Conservation (phyloP, 2,888 invertebrate species). For the Cabera pusaria region DNA sequence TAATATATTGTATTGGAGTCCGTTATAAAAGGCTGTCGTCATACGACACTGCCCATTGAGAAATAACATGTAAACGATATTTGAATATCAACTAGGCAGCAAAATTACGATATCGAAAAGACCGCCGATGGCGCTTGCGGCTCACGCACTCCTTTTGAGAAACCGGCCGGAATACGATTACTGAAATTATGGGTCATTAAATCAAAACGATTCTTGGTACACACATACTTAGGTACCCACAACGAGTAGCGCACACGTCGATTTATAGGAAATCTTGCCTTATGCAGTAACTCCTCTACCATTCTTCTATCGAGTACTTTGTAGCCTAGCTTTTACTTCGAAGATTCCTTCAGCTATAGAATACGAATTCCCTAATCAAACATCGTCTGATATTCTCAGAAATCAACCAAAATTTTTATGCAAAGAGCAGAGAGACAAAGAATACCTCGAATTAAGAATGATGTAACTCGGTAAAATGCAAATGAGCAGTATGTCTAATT, state of each 20-base stretch:
- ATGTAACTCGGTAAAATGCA: slow-evolving; percentile 28
- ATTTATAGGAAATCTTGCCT: slow-evolving; percentile 11
- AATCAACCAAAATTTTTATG: slow-evolving; percentile 20
- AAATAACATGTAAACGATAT: slow-evolving; percentile 65
- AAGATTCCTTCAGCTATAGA: slow-evolving; percentile 35
- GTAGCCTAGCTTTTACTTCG: slow-evolving; percentile 30
- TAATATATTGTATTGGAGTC: slow-evolving; percentile 54
- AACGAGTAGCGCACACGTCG: slow-evolving; percentile 15
- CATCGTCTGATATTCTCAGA: slow-evolving; percentile 31
- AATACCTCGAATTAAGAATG: slow-evolving; percentile 22
- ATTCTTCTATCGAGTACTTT: slow-evolving; percentile 24
- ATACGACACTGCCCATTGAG: slow-evolving; percentile 66
- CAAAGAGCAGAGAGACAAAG: slow-evolving; percentile 25
- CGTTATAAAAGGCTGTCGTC: slow-evolving; percentile 69
- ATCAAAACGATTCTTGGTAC: slow-evolving; percentile 68
- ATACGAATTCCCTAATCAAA: slow-evolving; percentile 33
- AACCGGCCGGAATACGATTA: slow-evolving; percentile 63
- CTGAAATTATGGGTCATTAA: slow-evolving; percentile 66
- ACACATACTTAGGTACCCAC: slow-evolving; percentile 40
- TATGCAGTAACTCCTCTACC: slow-evolving; percentile 3
- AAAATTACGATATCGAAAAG: slow-evolving; percentile 68
- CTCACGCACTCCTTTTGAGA: slow-evolving; percentile 63
- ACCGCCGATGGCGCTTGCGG: slow-evolving; percentile 56
- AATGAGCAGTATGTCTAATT: slow-evolving; percentile 28
- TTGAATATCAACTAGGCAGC: slow-evolving; percentile 68